Conservation (phyloP, 2,797 vertebrate species). For the Aotus griseimembra region DNA sequence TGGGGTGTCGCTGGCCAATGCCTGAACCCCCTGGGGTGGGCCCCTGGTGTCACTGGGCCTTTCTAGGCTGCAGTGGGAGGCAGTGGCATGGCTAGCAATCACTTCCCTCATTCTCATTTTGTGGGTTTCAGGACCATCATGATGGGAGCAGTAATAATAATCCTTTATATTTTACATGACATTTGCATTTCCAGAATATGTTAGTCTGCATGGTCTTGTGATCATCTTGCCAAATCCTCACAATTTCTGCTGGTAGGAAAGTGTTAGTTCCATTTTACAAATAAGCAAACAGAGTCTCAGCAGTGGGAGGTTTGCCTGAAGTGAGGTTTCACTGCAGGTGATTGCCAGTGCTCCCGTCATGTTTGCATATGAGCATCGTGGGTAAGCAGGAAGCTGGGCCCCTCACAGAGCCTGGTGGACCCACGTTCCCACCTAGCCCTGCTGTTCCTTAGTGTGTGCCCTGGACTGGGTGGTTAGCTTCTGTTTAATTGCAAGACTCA, state of each 20-base stretch:
- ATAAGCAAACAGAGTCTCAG: background rate
- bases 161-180: background rate
- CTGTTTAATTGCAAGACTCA: background rate
- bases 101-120: background rate
- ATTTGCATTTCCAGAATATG: background rate
- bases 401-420: rapidly evolving
- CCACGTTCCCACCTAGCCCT: rapidly evolving
- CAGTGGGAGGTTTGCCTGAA: background rate
- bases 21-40: rapidly evolving
- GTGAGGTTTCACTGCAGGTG: background rate
- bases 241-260: background rate
- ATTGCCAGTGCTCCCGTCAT: rapidly evolving
- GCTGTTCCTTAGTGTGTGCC: background rate
- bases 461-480: background rate
- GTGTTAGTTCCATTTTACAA: background rate
- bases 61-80: background rate
- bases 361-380: rapidly evolving
- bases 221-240: background rate
- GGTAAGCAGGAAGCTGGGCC: background rate
- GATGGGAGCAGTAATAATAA: background rate
- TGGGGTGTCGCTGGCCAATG: background rate
- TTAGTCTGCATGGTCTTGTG: background rate
- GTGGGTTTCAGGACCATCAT: background rate
- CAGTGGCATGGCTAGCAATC: background rate
- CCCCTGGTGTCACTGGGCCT: background rate